Conservation (phyloP, 2,888 invertebrate genomes). For the Diplazon laetatorius region DNA sequence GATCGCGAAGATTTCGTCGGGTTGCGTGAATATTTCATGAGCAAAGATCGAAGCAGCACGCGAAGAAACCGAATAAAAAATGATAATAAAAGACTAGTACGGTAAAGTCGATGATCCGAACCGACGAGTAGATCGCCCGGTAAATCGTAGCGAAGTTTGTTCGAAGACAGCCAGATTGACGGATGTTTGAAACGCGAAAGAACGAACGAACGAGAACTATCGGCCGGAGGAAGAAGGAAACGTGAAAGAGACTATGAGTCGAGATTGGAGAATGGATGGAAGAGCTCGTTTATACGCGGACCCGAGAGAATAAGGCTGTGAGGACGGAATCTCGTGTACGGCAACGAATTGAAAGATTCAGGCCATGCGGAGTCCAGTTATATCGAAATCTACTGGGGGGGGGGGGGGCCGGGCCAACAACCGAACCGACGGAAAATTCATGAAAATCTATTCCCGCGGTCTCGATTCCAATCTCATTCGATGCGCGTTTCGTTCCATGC, state of each 20-base stretch:
- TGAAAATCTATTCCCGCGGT: constrained; percentile 76
- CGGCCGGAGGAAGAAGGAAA: constrained; percentile 31
- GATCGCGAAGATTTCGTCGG: constrained; percentile 75
- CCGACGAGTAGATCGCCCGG: constrained; percentile 12
- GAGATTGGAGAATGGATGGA: constrained; percentile 28
- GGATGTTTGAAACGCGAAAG: constrained; percentile 42
- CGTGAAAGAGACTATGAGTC: background rate
- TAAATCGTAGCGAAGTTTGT: constrained; percentile 35
- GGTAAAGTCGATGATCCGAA: constrained; percentile 4
- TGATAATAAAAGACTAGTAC: constrained; percentile 27
- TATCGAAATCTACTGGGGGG: background rate
- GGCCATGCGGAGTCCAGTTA: constrained; percentile 50
- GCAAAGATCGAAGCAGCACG: constrained; percentile 29
- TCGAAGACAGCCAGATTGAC: constrained; percentile 33
- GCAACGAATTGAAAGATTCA: constrained; percentile 43
- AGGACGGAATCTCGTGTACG: constrained; percentile 7
- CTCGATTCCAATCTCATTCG: constrained; percentile 64
- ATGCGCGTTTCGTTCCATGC: constrained; percentile 12
- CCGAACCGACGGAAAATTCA: constrained; percentile 71
- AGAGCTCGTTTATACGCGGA: background rate
- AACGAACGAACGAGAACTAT: constrained; percentile 32
- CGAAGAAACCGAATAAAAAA: constrained; percentile 52
- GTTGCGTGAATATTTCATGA: constrained; percentile 79
- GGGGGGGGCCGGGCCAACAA: constrained; percentile 57
- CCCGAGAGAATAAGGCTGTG: constrained; percentile 9